Percentiles rank a stretch among this genome's conserved stretches.
Evolutionary conservation across 2,888 invertebrate species (phyloP).

Genomic region (Chrysolina oricalcia): DNA sequence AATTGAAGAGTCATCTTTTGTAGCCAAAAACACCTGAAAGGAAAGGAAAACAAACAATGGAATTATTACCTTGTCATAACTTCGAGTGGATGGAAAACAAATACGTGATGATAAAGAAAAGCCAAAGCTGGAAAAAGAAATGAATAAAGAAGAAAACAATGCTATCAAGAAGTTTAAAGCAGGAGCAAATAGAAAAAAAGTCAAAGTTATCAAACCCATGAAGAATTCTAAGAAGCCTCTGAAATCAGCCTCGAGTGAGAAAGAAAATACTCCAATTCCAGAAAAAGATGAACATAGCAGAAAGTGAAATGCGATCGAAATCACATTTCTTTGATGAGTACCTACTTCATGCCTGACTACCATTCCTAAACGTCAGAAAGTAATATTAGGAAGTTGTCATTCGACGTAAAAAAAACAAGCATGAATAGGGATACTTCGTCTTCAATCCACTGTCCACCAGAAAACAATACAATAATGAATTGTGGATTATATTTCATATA

Average conservation of each 20-base stretch:
- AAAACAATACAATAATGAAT: not conserved
- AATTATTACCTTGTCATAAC: not conserved
- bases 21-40: not conserved
- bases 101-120: not conserved
- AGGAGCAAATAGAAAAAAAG: not conserved
- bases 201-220: too few species aligned
- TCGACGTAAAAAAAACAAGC: too few species aligned
- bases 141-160: not conserved
- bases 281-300: not conserved
- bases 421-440: too few species aligned
- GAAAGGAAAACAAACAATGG: not conserved
- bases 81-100: too few species aligned
- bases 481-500: not conserved
- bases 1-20: too few species aligned
- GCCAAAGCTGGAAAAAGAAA: not conserved
- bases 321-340: not conserved
- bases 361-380: conserved; percentile 3
- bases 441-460: too few species aligned
- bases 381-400: conserved; percentile 1
- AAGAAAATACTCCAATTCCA: not conserved
- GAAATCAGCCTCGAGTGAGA: not conserved
- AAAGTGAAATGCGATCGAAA: not conserved
- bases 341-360: not conserved
- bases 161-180: not conserved
- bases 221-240: too few species aligned